Percentiles rank a stretch among this genome's conserved stretches.
phyloP scores from a whole-genome alignment of 2,113 vertebrate species.

The Gavialis gangeticus region DNA sequence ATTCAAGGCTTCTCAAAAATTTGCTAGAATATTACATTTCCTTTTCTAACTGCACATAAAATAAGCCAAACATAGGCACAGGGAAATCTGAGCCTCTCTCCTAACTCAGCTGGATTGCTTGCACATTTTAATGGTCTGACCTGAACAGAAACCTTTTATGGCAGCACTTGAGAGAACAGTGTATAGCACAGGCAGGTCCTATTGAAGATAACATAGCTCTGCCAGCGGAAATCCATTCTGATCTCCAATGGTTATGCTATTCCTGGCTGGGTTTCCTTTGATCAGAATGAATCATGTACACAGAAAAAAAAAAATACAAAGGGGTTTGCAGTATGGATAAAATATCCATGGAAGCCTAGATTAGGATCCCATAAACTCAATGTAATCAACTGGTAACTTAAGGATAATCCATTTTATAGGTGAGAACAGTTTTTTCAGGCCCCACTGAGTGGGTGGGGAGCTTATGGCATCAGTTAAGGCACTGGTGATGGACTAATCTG shows the following conservation, averaged over 20 bases:
- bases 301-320: background rate
- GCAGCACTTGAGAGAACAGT: background rate
- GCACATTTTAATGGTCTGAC: background rate
- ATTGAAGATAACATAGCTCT: accelerated
- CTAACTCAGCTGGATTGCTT: background rate
- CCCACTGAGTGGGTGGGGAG: background rate
- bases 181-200: background rate
- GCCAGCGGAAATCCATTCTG: background rate
- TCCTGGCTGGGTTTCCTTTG: background rate
- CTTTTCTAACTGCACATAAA: background rate
- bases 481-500: no score
- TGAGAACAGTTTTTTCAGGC: no score
- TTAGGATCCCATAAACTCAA: background rate
- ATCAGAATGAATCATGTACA: background rate
- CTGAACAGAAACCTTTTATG: background rate
- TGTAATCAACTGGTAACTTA: accelerated
- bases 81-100: background rate
- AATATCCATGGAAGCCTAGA: background rate
- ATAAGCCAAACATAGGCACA: background rate
- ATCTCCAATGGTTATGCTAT: background rate
- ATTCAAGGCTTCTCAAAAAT: constrained; percentile 8
- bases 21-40: background rate
- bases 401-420: background rate
- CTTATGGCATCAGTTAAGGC: background rate
- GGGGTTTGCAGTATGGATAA: background rate